Evolutionary conservation across 1,140 invertebrate species (phyloP), one percentile per base, ranked within the genome.

Genomic region (Zaprionus inermis): DNA sequence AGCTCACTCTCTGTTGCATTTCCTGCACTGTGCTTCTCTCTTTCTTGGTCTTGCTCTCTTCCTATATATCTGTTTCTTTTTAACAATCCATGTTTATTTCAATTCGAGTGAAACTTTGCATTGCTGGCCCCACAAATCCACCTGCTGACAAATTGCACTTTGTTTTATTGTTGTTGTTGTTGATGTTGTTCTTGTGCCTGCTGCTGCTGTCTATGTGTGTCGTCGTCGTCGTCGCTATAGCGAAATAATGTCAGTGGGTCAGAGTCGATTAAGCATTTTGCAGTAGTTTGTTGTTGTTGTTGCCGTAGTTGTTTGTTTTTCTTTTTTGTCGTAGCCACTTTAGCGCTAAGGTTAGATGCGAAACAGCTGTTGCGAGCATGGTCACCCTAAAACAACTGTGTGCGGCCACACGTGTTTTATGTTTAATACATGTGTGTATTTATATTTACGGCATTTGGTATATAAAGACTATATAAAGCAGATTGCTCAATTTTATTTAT

Each of bases 241-340:
- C 41, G 70, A 86, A 85, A 85, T 88, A 85, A 79, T 85, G 82
- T 85, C 82, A 85, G 82, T 85, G 82, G 82, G 82, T 85, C 82
- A 85, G 82, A 86, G 82, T 85, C 82, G 82, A 86, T 85, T 85
- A 86, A 84, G 82, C 81, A 86, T 84, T 84, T 84, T 65, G 75
- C 65, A 52, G 68, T 60, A 71, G 22, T 70, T 34, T 65, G 49
- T 61, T 61, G 22, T 52, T 56, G 56, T 66, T 61, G 44, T 70
- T 24, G 22, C n/a, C 63, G 34, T 65, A 28, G 28, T 32, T 66
- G 52, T 61, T 72, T 66, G 38, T 44, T 61, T 24, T 18, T 70
- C 63, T n/a, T 68, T n/a, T 24, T 28, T 68, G 6, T 32, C 20
- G 24, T 41, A 58, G 20, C 46, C 66, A 46, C 32, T 58, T 41